Conservation (phyloP, 2,797 vertebrate genomes). For the Lepus townsendii region DNA sequence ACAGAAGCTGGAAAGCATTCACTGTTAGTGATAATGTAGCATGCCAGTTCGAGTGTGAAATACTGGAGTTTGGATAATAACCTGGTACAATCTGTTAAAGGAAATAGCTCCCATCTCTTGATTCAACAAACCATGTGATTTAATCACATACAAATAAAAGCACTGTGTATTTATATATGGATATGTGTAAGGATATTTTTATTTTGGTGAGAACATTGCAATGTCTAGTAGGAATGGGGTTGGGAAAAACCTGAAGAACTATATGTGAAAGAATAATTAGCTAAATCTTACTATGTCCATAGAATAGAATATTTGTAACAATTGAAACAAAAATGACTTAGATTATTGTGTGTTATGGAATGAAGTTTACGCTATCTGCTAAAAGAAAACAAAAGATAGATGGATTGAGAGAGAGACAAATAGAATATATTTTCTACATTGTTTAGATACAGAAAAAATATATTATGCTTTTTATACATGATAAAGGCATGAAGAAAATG, state of each 20-base stretch:
- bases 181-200: background rate
- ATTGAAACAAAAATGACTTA: background rate
- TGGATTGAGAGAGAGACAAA: background rate
- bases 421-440: background rate
- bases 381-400: conserved; percentile 3
- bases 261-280: background rate
- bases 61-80: background rate
- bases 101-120: background rate
- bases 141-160: conserved; percentile 12
- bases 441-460: background rate
- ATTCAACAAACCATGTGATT: conserved; percentile 19
- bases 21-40: background rate
- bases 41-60: background rate
- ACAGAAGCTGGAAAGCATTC: background rate
- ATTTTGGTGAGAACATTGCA: background rate
- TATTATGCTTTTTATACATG: background rate
- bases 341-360: background rate
- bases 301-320: background rate
- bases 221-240: background rate
- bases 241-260: conserved; percentile 2
- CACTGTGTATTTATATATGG: background rate
- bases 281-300: background rate
- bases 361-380: background rate
- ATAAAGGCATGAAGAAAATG: background rate
- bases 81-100: background rate